These are phyloP conservation scores for Pandemis corylana DNA, from an alignment of 2,888 invertebrate species.

Conservation along the genomic window DNA sequence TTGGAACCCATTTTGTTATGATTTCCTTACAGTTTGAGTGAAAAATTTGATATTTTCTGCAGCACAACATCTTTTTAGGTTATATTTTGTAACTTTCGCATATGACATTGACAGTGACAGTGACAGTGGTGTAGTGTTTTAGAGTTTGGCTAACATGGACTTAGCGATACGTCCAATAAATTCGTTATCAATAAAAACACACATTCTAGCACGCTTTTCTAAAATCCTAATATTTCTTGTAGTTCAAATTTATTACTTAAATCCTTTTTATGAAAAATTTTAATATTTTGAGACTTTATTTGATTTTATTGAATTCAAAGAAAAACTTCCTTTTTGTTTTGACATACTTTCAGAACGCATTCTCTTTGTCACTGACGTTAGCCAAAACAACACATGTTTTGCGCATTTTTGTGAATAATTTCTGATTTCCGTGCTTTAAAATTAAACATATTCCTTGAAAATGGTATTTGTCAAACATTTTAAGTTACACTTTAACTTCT, in stretches of 20 bases:
- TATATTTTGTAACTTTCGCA: constrained; percentile 51
- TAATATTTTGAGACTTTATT: neutral
- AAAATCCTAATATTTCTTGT: neutral
- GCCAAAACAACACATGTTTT: constrained; percentile 73
- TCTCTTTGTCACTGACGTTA: constrained; percentile 50
- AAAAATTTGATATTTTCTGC: constrained; percentile 57
- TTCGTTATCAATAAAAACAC: no score
- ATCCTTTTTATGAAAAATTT: neutral
- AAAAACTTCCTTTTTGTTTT: neutral
- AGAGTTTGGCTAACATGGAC: neutral
- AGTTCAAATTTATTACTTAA: no score
- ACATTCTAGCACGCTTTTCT: neutral
- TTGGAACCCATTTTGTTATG: constrained; percentile 58
- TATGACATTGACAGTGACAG: constrained; percentile 28
- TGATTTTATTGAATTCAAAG: neutral
- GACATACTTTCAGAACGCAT: constrained; percentile 4
- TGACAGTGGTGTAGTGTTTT: constrained; percentile 3
- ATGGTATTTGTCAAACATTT: constrained; percentile 30
- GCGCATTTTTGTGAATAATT: constrained; percentile 29
- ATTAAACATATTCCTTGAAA: constrained; percentile 1
- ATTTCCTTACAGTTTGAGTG: constrained; percentile 58
- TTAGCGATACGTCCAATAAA: no score
- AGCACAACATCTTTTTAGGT: constrained; percentile 66
- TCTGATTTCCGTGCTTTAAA: neutral
- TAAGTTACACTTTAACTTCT: neutral